A percentile compares a stretch with the other conserved stretches of the same genome.
phyloP scores from a whole-genome alignment of 2,888 invertebrate genomes.

The Linyphia triangularis region DNA sequence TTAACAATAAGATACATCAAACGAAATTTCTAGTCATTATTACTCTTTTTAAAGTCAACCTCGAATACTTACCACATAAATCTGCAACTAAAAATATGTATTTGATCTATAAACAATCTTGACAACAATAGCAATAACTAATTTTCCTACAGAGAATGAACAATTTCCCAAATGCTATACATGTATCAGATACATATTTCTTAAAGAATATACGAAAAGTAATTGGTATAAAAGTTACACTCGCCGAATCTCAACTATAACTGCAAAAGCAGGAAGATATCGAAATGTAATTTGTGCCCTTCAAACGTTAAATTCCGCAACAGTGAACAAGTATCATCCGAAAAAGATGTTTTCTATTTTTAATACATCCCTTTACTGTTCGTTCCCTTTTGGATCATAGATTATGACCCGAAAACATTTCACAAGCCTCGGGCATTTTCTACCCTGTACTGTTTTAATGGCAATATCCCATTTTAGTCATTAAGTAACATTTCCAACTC shows the following conservation, averaged over 20 bases:
- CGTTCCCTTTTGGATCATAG: conserved; percentile 1
- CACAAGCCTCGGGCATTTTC: conserved; percentile 29
- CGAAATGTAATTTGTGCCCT: conserved; percentile 28
- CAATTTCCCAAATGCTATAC: not conserved
- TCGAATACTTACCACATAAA: not conserved
- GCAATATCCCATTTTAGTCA: conserved; percentile 59
- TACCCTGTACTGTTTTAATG: conserved; percentile 35
- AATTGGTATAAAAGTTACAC: not conserved
- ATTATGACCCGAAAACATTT: conserved; percentile 15
- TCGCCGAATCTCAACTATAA: conserved; percentile 7
- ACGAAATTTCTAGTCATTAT: too few species aligned
- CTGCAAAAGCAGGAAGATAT: not conserved
- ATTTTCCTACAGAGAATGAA: not conserved
- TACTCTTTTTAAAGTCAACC: not conserved
- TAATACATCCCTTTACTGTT: conserved; percentile 5
- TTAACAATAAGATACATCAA: too few species aligned
- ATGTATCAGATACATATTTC: not conserved
- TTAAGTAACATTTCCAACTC: conserved; percentile 52
- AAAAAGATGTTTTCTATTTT: conserved; percentile 28
- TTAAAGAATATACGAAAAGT: not conserved
- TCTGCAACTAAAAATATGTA: not conserved
- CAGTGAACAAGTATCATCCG: not conserved
- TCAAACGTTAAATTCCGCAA: conserved; percentile 39
- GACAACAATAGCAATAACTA: not conserved
- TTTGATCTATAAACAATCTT: not conserved